These are phyloP conservation scores for Psilopsiagon aurifrons DNA, from an alignment of 2,113 vertebrate genomes.

Conservation along the genomic window DNA sequence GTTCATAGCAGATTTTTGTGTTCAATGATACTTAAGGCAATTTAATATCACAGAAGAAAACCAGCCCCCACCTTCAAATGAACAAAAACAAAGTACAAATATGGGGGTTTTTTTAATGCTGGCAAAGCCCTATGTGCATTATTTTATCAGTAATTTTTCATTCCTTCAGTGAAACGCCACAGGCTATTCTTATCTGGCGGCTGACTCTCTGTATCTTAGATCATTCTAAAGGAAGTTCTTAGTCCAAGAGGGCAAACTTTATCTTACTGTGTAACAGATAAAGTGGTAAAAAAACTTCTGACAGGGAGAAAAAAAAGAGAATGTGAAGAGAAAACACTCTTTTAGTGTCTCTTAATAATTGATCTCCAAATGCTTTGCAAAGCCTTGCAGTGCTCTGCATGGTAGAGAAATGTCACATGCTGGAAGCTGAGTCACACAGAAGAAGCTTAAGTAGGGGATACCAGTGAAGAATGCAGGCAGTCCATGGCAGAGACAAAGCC, in stretches of 20 bases:
- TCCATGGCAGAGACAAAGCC: accelerated
- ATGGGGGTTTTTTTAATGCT: not conserved
- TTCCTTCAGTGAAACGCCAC: not conserved
- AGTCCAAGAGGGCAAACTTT: not conserved
- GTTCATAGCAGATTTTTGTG: not conserved
- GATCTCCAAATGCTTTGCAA: not conserved
- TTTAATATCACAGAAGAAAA: not conserved
- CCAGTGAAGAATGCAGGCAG: not conserved
- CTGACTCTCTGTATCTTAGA: not conserved
- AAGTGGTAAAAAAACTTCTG: not conserved
- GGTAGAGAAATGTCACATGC: not conserved
- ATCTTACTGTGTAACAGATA: not conserved
- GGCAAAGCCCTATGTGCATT: not conserved
- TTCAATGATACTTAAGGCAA: not conserved
- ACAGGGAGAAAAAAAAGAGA: not conserved
- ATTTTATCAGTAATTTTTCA: not conserved
- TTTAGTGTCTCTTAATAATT: not conserved
- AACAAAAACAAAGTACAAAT: not conserved
- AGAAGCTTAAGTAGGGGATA: not conserved
- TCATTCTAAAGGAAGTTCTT: not conserved
- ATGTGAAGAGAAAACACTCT: not conserved
- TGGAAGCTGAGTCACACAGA: not conserved
- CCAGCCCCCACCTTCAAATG: not conserved
- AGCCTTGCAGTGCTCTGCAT: not conserved
- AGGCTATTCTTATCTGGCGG: not conserved